Evolutionary conservation across 1,140 invertebrate genomes (phyloP).

Genomic region (Rhagoletis zephyria): DNA sequence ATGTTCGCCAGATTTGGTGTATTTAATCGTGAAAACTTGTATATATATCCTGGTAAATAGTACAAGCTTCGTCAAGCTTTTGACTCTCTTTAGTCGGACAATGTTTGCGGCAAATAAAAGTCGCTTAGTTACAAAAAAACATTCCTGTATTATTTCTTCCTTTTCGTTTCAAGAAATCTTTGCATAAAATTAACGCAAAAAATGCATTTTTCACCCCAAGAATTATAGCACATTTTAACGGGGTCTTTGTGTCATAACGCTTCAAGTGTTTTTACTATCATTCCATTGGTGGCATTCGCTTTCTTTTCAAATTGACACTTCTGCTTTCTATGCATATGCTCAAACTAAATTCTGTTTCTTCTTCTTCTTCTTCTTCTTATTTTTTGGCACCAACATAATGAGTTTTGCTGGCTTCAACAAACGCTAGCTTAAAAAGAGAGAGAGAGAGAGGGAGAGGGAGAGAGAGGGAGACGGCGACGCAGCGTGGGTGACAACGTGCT

Average conservation of each 20-base stretch:
- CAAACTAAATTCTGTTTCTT: too few relatives aligned
- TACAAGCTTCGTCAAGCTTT: too few relatives aligned
- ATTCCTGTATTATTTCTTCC: too few relatives aligned
- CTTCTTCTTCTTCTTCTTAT: not conserved
- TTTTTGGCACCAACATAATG: slow-evolving; percentile 32
- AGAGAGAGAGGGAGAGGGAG: not conserved
- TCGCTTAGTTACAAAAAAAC: too few relatives aligned
- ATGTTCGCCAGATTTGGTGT: too few relatives aligned
- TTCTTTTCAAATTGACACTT: slow-evolving; percentile 22
- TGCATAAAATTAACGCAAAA: not conserved
- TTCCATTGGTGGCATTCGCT: slow-evolving; percentile 4
- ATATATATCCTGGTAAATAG: too few relatives aligned
- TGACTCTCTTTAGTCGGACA: too few relatives aligned
- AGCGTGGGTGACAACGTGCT: not conserved
- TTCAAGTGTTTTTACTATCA: not conserved
- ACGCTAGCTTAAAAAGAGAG: not conserved
- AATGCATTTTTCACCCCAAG: not conserved
- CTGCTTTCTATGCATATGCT: slow-evolving; percentile 3
- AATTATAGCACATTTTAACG: not conserved
- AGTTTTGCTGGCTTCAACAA: slow-evolving; percentile 20
- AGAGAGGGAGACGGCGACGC: not conserved
- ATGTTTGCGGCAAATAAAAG: too few relatives aligned
- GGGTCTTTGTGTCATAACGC: slow-evolving; percentile 20
- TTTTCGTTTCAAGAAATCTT: not conserved
- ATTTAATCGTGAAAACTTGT: too few relatives aligned